phyloP scores from a whole-genome alignment of 2,113 vertebrate species.

The Sciurus niger region DNA sequence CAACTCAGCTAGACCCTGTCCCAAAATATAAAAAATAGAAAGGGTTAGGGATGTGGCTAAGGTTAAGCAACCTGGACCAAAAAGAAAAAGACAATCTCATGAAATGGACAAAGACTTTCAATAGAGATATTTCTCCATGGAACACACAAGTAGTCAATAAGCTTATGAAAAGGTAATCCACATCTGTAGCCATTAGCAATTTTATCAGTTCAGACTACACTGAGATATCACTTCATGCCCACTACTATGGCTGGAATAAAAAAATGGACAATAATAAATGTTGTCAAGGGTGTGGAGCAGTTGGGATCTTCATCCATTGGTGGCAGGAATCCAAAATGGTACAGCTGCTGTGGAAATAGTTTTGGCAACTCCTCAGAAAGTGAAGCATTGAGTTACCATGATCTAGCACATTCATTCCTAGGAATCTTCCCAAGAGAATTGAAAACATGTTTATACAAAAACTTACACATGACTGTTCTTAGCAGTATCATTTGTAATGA shows the following conservation, averaged over 20 bases:
- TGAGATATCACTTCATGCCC: not conserved
- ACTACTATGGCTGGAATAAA: not conserved
- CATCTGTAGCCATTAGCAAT: not conserved
- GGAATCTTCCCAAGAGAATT: not conserved
- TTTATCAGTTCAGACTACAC: not conserved
- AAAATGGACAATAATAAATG: slow-evolving; percentile 5
- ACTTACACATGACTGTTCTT: not conserved
- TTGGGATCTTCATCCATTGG: not conserved
- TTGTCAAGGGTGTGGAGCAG: not conserved
- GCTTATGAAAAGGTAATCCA: too few relatives aligned
- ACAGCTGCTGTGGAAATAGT: slow-evolving; percentile 30
- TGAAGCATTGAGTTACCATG: slow-evolving; percentile 23
- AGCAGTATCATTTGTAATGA: not conserved
- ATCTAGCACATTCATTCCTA: not conserved
- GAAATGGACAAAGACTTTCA: slow-evolving; percentile 11
- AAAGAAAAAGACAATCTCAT: not conserved
- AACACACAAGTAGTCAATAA: not conserved
- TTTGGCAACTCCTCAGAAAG: slow-evolving; percentile 37
- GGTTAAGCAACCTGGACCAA: too few relatives aligned
- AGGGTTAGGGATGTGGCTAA: too few relatives aligned
- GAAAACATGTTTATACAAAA: not conserved
- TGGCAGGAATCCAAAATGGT: slow-evolving; percentile 9
- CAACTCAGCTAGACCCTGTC: too few relatives aligned
- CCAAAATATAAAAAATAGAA: too few relatives aligned
- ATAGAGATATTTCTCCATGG: not conserved